A percentile compares a stretch with the other conserved stretches of the same genome.
Conservation (phyloP, 2,888 invertebrate genomes). For the Scrobipalpa costella region DNA sequence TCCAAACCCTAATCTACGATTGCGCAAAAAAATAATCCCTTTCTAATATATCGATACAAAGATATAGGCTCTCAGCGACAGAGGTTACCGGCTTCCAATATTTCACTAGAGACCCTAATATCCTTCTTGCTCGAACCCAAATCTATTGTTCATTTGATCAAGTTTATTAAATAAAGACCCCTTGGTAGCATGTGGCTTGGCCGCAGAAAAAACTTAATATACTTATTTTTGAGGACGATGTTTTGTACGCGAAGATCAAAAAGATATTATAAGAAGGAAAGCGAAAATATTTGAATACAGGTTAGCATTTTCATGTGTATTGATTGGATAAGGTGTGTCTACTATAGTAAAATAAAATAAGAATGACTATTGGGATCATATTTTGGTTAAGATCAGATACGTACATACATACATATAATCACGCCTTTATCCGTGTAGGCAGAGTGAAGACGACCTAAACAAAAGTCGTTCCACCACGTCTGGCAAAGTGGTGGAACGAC, state of each 20-base stretch:
- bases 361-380: no score
- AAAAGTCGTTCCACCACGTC: no score
- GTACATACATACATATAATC: no score
- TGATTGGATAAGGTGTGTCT: no score
- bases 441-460: no score
- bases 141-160: slow-evolving; percentile 69
- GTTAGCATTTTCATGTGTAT: no score
- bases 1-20: slow-evolving; percentile 13
- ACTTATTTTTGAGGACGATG: slow-evolving; percentile 16
- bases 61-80: slow-evolving; percentile 37
- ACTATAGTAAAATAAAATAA: no score
- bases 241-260: background rate
- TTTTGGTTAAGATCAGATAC: no score
- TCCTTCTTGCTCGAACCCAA: slow-evolving; percentile 50
- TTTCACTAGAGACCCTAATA: slow-evolving; percentile 45
- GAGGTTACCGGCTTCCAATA: slow-evolving; percentile 37
- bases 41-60: slow-evolving; percentile 22
- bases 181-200: slow-evolving; percentile 49
- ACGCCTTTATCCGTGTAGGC: no score
- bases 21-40: slow-evolving; percentile 21
- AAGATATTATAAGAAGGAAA: background rate
- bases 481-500: no score
- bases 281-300: no score
- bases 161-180: slow-evolving; percentile 48
- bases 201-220: slow-evolving; percentile 32